A percentile compares a stretch with the other conserved stretches of the same genome.
phyloP scores from a whole-genome alignment of 2,888 invertebrate species.

The Ophioninae sp. region DNA sequence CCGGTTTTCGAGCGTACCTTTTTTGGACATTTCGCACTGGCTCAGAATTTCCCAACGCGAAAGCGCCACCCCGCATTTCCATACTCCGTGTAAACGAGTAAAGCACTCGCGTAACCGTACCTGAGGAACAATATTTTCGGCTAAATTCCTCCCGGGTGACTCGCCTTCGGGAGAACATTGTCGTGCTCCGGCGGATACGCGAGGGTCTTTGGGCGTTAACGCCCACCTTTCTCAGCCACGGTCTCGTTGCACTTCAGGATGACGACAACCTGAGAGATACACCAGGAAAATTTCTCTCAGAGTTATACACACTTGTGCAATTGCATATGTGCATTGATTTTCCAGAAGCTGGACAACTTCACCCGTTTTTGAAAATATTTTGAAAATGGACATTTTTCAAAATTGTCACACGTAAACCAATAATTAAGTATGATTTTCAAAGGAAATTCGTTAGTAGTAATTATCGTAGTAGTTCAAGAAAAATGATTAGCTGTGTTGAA shows the following conservation, averaged over 20 bases:
- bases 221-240: not conserved
- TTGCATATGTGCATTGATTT: not conserved
- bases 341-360: too few species aligned
- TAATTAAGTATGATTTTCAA: not conserved
- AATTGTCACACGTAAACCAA: not conserved
- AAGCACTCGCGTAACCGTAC: constrained; percentile 28
- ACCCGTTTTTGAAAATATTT: too few species aligned
- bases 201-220: constrained; percentile 44
- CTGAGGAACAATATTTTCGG: constrained; percentile 21
- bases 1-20: not conserved
- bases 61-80: constrained; percentile 12
- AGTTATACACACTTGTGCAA: not conserved
- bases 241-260: constrained; percentile 18
- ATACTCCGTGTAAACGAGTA: constrained; percentile 1
- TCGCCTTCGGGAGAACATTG: constrained; percentile 34
- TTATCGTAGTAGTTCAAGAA: too few species aligned
- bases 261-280: constrained; percentile 27
- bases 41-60: constrained; percentile 7
- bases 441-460: too few species aligned
- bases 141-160: constrained; percentile 27
- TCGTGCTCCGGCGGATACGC: constrained; percentile 24
- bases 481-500: not conserved
- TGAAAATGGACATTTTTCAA: too few species aligned
- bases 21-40: constrained; percentile 3
- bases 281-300: constrained; percentile 19